A percentile compares a stretch with the other conserved stretches of the same genome.
Evolutionary conservation across 1,140 invertebrate genomes (phyloP).

Genomic region (Centruroides sculpturatus): DNA sequence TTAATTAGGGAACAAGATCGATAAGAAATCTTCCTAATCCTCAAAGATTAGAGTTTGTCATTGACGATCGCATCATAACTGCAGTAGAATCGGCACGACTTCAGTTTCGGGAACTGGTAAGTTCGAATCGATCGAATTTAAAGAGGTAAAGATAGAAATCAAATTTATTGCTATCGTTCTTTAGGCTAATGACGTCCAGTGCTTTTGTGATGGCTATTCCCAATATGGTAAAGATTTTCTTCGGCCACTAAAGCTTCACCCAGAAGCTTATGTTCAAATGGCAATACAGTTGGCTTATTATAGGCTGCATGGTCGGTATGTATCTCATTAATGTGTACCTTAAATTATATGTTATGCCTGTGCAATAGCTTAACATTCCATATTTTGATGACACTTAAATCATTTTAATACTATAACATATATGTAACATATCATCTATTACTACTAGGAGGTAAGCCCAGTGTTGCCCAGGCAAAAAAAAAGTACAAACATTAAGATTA

Average conservation of each 20-base stretch:
- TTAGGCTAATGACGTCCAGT: conserved; percentile 31
- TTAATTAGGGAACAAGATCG: too few species aligned
- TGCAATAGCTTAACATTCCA: too few species aligned
- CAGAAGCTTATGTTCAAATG: conserved; percentile 47
- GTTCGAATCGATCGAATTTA: neutral
- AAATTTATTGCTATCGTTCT: conserved; percentile 17
- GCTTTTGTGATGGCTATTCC: conserved; percentile 28
- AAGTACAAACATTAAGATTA: too few species aligned
- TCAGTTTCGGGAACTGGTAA: conserved; percentile 3
- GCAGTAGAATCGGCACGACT: conserved; percentile 19
- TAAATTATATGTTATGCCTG: too few species aligned
- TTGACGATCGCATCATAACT: conserved; percentile 15
- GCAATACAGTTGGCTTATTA: conserved; percentile 47
- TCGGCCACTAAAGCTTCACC: conserved; percentile 35
- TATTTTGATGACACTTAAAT: too few species aligned
- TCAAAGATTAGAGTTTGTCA: conserved; percentile 23
- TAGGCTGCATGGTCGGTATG: conserved; percentile 32
- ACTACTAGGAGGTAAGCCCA: too few species aligned
- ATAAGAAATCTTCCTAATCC: conserved; percentile 17
- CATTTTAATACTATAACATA: too few species aligned
- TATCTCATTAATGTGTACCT: too few species aligned
- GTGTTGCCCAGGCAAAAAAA: too few species aligned
- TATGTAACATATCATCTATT: too few species aligned
- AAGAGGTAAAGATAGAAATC: neutral
- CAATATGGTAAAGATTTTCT: conserved; percentile 40